Conservation (phyloP, 2,113 vertebrate species). For the Nothobranchius kuhntae region DNA sequence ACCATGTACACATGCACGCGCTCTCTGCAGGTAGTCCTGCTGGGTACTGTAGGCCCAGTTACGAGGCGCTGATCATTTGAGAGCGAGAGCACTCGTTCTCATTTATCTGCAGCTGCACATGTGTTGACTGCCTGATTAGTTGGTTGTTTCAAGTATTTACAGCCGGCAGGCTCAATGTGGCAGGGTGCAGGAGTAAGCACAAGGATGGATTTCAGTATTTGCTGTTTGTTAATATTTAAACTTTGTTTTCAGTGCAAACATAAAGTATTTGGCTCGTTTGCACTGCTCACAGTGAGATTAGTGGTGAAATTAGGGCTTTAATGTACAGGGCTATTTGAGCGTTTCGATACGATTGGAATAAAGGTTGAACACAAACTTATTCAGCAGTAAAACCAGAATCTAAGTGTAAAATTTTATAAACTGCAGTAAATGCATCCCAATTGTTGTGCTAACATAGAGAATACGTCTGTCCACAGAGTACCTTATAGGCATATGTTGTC, state of each 20-base stretch:
- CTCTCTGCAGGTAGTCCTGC: conserved; percentile 32
- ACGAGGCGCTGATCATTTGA: conserved; percentile 41
- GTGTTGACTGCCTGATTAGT: conserved; percentile 66
- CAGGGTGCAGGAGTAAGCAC: conserved; percentile 8
- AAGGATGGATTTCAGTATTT: conserved; percentile 16
- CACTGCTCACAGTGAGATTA: neutral
- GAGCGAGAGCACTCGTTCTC: conserved; percentile 26
- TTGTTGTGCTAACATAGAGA: neutral
- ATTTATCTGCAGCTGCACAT: conserved; percentile 71
- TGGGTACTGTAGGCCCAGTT: conserved; percentile 42
- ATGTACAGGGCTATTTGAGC: conserved; percentile 1
- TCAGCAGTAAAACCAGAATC: no score
- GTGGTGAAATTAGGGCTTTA: neutral
- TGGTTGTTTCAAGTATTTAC: conserved; percentile 42
- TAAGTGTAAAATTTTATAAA: no score
- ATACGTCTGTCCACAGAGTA: no score
- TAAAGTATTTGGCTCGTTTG: neutral
- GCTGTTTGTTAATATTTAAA: conserved; percentile 16
- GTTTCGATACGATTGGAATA: neutral
- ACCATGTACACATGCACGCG: conserved; percentile 13
- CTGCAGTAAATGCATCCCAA: neutral
- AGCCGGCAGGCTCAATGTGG: conserved; percentile 19
- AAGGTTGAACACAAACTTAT: no score
- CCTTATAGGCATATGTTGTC: neutral
- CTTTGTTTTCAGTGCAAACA: conserved; percentile 14